A percentile compares a stretch with the other conserved stretches of the same genome.
Evolutionary conservation across 2,888 invertebrate genomes (phyloP).

Genomic region (Dichetophora obliterata): DNA sequence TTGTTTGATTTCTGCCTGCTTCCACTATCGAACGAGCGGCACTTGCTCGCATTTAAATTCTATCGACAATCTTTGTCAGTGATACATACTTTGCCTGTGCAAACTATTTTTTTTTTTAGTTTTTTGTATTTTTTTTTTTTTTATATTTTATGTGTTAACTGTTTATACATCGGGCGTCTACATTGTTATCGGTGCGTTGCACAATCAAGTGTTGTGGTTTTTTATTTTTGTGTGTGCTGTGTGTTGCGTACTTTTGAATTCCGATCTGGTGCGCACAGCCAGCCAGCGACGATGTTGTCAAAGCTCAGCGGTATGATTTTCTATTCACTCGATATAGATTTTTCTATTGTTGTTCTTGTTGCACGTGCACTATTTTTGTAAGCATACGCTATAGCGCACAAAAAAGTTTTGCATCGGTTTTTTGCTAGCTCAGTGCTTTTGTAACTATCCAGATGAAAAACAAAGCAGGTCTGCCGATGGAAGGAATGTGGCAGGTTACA

Average conservation of each 20-base stretch:
- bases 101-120: background rate
- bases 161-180: background rate
- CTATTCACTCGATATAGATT: background rate
- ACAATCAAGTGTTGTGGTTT: conserved; percentile 2
- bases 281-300: background rate
- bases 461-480: no score
- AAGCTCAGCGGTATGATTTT: conserved; percentile 15
- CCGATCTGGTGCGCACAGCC: background rate
- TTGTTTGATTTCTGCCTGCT: conserved; percentile 19
- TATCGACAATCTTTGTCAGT: conserved; percentile 13
- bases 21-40: background rate
- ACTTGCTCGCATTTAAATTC: conserved; percentile 14
- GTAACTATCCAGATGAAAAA: no score
- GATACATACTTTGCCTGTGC: background rate
- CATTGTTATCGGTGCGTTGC: conserved; percentile 18
- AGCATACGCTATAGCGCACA: conserved; percentile 10
- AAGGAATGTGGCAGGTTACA: no score
- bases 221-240: background rate
- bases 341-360: background rate
- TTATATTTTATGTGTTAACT: background rate
- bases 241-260: background rate
- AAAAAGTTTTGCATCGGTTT: background rate
- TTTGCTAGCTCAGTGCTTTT: background rate
- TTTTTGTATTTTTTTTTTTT: background rate
- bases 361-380: background rate